phyloP scores from a whole-genome alignment of 92 coral and sea anemone genomes.

The Epizoanthus stellaris region DNA sequence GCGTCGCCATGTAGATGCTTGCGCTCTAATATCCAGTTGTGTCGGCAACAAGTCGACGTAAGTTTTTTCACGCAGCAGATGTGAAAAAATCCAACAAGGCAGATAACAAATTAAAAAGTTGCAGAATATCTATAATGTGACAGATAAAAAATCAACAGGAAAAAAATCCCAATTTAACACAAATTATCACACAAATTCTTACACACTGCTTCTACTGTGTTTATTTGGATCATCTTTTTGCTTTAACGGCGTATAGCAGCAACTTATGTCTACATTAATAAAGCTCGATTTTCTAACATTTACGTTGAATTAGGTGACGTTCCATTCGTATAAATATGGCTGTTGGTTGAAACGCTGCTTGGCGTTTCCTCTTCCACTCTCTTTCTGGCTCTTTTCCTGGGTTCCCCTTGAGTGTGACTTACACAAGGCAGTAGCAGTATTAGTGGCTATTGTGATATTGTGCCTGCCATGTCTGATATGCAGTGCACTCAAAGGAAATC shows the following conservation, averaged over 20 bases:
- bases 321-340: conserved; percentile 3
- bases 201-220: not conserved
- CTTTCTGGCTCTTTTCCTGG: not conserved
- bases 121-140: not conserved
- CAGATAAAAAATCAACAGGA: not conserved
- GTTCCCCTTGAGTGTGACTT: not conserved
- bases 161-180: not conserved
- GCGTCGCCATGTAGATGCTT: no score
- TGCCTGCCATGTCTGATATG: not conserved
- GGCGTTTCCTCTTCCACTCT: not conserved
- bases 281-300: not conserved
- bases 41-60: no score
- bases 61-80: no score
- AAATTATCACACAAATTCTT: not conserved
- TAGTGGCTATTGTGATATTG: not conserved
- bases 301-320: not conserved
- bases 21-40: no score
- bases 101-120: no score
- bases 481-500: no score
- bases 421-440: not conserved
- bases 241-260: not conserved
- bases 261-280: not conserved
- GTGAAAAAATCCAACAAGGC: no score
- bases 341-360: not conserved
- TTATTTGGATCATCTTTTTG: not conserved